A percentile compares a stretch with the other conserved stretches of the same genome.
phyloP scores from a whole-genome alignment of 1,140 invertebrate genomes.

The Pentalonia nigronervosa region DNA sequence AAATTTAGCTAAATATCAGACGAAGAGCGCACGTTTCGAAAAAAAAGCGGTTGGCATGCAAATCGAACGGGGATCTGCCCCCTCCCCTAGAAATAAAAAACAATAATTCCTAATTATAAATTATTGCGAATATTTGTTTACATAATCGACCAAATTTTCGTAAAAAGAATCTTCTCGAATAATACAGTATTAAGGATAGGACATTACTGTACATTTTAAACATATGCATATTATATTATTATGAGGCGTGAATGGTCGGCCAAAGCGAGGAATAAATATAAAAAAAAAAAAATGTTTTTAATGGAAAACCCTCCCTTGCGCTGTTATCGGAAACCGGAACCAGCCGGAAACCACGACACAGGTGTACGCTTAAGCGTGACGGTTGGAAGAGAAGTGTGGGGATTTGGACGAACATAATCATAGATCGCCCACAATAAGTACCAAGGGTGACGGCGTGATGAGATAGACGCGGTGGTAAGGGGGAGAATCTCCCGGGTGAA shows the following conservation, averaged over 20 bases:
- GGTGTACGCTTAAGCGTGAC: neutral
- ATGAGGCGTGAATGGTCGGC: neutral
- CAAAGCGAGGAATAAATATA: neutral
- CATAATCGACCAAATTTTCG: neutral
- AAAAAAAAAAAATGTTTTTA: neutral
- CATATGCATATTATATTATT: neutral
- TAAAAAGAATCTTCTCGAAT: neutral
- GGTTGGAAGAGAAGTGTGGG: neutral
- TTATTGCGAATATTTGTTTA: neutral
- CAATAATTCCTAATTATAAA: neutral
- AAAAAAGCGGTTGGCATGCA: too few species aligned
- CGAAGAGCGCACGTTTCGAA: too few species aligned
- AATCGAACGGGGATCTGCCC: neutral
- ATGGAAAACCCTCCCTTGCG: neutral
- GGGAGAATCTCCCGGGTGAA: neutral
- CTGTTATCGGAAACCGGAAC: conserved; percentile 17
- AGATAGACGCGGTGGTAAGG: neutral
- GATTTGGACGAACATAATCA: conserved; percentile 22
- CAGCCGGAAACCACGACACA: neutral
- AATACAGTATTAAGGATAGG: neutral
- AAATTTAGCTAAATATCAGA: too few species aligned
- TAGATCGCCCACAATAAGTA: neutral
- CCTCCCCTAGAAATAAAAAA: too few species aligned
- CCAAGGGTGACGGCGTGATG: neutral
- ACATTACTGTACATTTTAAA: neutral